These are phyloP conservation scores for Rhyacichthys aspro DNA, from an alignment of 2,797 vertebrate genomes.

Conservation along the genomic window DNA sequence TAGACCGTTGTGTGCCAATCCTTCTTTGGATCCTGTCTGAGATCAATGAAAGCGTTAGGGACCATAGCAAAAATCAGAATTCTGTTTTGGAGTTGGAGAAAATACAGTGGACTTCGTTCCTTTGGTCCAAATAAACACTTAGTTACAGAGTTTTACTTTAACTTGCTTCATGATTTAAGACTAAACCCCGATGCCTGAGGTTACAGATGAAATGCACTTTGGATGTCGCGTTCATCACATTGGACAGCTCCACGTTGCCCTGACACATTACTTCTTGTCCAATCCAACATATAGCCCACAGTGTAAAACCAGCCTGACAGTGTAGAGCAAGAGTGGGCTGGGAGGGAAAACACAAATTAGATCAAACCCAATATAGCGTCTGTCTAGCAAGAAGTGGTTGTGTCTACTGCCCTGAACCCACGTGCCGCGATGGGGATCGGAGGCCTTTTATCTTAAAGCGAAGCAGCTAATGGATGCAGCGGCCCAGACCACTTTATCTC, in stretches of 20 bases:
- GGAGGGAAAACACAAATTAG: slow-evolving; percentile 9
- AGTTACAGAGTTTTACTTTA: no score
- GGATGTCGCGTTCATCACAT: no score
- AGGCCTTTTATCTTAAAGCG: slow-evolving; percentile 58
- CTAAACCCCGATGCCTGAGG: no score
- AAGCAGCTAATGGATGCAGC: slow-evolving; percentile 64
- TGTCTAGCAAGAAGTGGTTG: slow-evolving; percentile 21
- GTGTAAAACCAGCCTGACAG: slow-evolving; percentile 11
- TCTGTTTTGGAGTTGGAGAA: no score
- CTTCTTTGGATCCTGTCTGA: no score
- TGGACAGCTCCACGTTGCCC: slow-evolving; percentile 37
- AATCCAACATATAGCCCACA: slow-evolving; percentile 10
- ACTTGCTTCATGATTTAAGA: no score
- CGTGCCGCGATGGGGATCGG: slow-evolving; percentile 27
- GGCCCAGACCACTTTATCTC: slow-evolving; percentile 60
- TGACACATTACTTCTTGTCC: slow-evolving; percentile 26
- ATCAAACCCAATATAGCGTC: slow-evolving; percentile 22
- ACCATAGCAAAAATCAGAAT: no score
- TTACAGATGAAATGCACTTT: no score
- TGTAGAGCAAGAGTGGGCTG: slow-evolving; percentile 1
- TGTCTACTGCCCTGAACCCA: slow-evolving; percentile 25
- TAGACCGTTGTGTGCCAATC: no score
- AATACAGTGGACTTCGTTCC: no score
- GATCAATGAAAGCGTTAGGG: no score
- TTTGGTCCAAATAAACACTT: no score